Percentiles rank a stretch among this genome's conserved stretches.
phyloP scores from a whole-genome alignment of 1,140 invertebrate genomes.

The Euglossa dilemma region DNA sequence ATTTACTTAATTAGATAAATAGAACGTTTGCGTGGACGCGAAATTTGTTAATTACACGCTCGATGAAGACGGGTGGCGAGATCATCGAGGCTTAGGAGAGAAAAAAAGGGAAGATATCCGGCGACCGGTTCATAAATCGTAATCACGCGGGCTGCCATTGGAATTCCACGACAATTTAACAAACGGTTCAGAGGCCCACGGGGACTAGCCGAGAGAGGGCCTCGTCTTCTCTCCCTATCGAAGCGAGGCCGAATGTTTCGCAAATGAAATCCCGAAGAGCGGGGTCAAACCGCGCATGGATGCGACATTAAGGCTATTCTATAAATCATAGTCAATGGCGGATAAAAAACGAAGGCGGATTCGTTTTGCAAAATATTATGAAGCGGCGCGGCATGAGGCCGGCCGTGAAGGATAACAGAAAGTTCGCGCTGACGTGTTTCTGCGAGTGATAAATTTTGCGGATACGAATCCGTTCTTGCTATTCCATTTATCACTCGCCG shows the following conservation, averaged over 20 bases:
- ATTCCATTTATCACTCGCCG: constrained; percentile 15
- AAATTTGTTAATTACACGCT: constrained; percentile 59
- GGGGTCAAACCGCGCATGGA: constrained; percentile 1
- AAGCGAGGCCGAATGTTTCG: constrained; percentile 13
- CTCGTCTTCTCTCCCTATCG: background rate
- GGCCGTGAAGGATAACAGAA: constrained; percentile 5
- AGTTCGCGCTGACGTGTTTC: background rate
- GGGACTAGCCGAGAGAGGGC: constrained; percentile 38
- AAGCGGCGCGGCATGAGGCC: constrained; percentile 3
- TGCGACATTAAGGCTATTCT: constrained; percentile 3
- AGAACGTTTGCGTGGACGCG: background rate
- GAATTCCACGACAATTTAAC: constrained; percentile 69
- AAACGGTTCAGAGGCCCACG: constrained; percentile 50
- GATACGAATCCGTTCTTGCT: constrained; percentile 3
- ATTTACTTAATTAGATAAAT: background rate
- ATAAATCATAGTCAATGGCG: constrained; percentile 10
- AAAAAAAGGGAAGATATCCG: too few species aligned
- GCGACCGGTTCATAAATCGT: constrained; percentile 71
- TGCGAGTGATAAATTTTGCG: constrained; percentile 28
- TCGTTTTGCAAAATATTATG: constrained; percentile 4
- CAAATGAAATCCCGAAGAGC: background rate
- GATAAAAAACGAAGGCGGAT: constrained; percentile 9
- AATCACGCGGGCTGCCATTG: constrained; percentile 67
- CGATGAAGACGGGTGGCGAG: constrained; percentile 67
- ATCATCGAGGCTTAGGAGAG: too few species aligned